Percentiles rank a stretch among this genome's conserved stretches.
These are phyloP conservation scores for Micromesistius poutassou DNA, from an alignment of 2,797 vertebrate genomes.

Conservation along the genomic window DNA sequence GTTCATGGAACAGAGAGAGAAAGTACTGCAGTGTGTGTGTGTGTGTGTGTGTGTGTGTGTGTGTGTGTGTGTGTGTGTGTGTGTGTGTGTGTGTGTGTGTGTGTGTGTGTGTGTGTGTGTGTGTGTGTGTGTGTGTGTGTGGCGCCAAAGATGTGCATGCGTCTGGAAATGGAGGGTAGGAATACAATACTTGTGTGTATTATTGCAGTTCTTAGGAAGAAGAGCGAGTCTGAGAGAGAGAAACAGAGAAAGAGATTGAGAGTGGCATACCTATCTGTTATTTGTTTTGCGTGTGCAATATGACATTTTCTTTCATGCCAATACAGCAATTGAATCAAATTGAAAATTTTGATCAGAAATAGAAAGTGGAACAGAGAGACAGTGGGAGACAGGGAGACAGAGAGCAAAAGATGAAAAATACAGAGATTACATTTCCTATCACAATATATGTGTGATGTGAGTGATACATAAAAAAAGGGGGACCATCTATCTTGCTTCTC, in stretches of 20 bases:
- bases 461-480: background rate
- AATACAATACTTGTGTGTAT: background rate
- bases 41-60: conserved; percentile 3
- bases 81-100: conserved; percentile 15
- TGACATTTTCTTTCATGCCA: background rate
- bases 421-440: background rate
- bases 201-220: background rate
- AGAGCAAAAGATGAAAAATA: too few relatives aligned
- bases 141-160: background rate
- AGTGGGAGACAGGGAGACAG: too few relatives aligned
- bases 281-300: background rate
- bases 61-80: conserved; percentile 21
- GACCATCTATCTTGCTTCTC: too few relatives aligned
- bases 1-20: too few relatives aligned
- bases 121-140: background rate
- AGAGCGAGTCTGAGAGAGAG: conserved; percentile 13
- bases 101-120: too few relatives aligned
- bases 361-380: too few relatives aligned
- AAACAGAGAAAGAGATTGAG: conserved; percentile 8
- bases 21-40: background rate
- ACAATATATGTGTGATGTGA: background rate
- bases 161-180: background rate
- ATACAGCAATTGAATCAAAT: background rate
- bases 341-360: background rate
- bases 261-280: background rate